Evolutionary conservation across 2,113 vertebrate genomes (phyloP), one percentile per base, ranked within the genome.

Genomic region (Orthochromis indermauri): DNA sequence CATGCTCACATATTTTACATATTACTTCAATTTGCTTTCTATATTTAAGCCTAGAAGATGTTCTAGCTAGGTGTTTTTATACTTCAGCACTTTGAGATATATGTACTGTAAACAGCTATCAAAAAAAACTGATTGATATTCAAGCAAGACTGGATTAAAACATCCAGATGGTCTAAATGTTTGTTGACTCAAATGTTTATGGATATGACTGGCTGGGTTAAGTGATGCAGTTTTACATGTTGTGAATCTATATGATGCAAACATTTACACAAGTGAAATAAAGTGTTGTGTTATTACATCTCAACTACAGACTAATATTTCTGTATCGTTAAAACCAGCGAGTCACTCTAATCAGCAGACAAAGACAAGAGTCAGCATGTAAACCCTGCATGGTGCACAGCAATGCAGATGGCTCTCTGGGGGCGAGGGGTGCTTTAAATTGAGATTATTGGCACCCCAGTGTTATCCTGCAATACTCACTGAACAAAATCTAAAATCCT

Each of bases 11-110:
- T 84, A 47, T 80, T 83, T 90, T 63, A 17, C 55, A 84, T 80
- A 19, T 76, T 90, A 21, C 7, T 87, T 89, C 90, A 68, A 90
- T 85, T 92, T 93, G 89, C 6, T 94, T 92, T 53, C n/a, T 80
- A 81, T 88, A 90, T 94, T 91, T 88, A 86, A 85, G 42, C 85
- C 55, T 83, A 85, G 10, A 80, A 80, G 55, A 45, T 82, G 45
- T 83, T 55, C 49, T 68, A 76, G 37, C 9, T 88, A 73, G 24
- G 21, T 88, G 53, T 86, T 95, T 90, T 90, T 86, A 10, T 81
- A 88, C 81, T 83, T 37, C 59, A 16, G 84, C 85, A 91, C 84
- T 92, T 91, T 91, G 63, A 82, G 61, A 53, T 84, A 80, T 28
- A 73, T 68, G 84, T 82, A 31, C 71, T 91, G 12, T 45, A 90